Evolutionary conservation across 2,797 vertebrate species (phyloP).

Genomic region (Eulemur coronatus): DNA sequence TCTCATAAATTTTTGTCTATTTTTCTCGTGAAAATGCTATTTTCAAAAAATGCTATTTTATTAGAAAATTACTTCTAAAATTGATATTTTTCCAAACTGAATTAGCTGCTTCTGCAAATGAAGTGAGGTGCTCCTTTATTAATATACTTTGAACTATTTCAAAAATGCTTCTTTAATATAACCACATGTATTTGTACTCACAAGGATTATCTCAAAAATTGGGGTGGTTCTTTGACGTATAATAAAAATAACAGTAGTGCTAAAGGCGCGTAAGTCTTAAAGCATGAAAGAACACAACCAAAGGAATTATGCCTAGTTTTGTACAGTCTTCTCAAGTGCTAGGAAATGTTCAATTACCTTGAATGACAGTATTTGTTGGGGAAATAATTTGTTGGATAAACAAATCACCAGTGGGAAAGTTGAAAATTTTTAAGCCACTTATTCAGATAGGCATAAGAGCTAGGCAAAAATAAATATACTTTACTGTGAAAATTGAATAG

Average conservation of each 20-base stretch:
- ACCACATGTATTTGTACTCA: constrained; percentile 12
- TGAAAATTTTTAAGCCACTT: constrained; percentile 47
- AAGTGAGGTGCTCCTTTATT: constrained; percentile 14
- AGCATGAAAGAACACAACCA: constrained; percentile 31
- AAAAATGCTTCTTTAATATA: background rate
- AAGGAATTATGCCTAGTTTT: background rate
- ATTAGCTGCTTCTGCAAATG: constrained; percentile 12
- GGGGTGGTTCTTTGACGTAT: constrained; percentile 3
- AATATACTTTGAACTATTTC: constrained; percentile 31
- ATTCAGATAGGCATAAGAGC: background rate
- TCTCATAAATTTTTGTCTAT: background rate
- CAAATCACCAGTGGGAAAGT: constrained; percentile 30
- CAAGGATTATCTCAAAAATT: background rate
- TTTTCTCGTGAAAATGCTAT: constrained; percentile 14
- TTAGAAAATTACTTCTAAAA: constrained; percentile 51
- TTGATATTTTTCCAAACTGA: constrained; percentile 8
- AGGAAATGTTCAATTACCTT: constrained; percentile 41
- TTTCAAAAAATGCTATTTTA: constrained; percentile 54
- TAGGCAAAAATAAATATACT: constrained; percentile 33
- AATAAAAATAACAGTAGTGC: constrained; percentile 54
- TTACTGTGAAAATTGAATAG: constrained; percentile 44
- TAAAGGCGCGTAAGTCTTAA: constrained; percentile 34
- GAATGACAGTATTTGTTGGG: constrained; percentile 22
- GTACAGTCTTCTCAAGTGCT: constrained; percentile 36
- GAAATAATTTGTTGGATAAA: constrained; percentile 55